A percentile compares a stretch with the other conserved stretches of the same genome.
Evolutionary conservation across 2,113 vertebrate genomes (phyloP).

Genomic region (chimpanzee (Pan troglodytes)): NHGRI_mPanTro3-v2.1_pri NC_072402.2:111787001-111787500

Average conservation of each 20-base stretch:
- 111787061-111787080: not conserved
- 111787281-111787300: not conserved
- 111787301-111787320: not conserved
- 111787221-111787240: not conserved
- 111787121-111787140: not conserved
- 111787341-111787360: accelerated
- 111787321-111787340: not conserved
- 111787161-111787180: not conserved
- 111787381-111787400: not conserved
- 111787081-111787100: not conserved
- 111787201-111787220: not conserved
- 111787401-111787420: not conserved
- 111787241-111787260: not conserved
- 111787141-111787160: not conserved
- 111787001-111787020: not conserved
- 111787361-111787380: not conserved
- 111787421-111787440: too few relatives aligned
- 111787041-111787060: not conserved
- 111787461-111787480: not conserved
- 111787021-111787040: not conserved
- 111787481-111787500: not conserved
- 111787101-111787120: not conserved
- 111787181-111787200: not conserved
- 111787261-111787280: not conserved
- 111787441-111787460: not conserved